phyloP scores from a whole-genome alignment of 2,113 vertebrate species.

The Cyprinodon variegatus region DNA sequence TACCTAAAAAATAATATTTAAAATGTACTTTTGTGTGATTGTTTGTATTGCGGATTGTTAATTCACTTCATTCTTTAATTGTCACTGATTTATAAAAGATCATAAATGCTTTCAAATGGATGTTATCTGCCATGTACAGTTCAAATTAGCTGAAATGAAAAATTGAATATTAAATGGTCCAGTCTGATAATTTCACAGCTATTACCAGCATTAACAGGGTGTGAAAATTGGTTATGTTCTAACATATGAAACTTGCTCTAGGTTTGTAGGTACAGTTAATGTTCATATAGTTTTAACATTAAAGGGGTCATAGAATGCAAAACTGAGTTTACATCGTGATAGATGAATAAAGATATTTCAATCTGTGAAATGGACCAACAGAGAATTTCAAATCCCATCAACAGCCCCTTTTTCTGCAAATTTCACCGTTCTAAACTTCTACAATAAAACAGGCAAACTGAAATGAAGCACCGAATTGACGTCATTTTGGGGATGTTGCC shows the following conservation, averaged over 20 bases:
- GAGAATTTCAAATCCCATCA: no score
- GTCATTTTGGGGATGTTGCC: no score
- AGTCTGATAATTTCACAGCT: conserved; percentile 17
- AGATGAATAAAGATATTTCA: no score
- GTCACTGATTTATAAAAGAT: conserved; percentile 2
- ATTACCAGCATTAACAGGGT: conserved; percentile 4
- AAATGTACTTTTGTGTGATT: neutral
- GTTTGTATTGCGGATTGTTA: neutral
- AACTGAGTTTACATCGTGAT: no score
- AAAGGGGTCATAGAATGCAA: no score
- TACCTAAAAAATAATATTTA: conserved; percentile 34
- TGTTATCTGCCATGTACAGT: neutral
- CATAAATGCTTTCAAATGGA: conserved; percentile 1
- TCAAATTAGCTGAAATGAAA: conserved; percentile 6
- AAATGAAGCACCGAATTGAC: no score
- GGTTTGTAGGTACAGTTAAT: conserved; percentile 11
- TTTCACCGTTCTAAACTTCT: no score
- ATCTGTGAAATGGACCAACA: no score
- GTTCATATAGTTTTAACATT: neutral
- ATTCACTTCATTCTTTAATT: conserved; percentile 7
- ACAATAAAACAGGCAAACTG: no score
- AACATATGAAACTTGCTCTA: conserved; percentile 4
- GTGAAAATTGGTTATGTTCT: conserved; percentile 29
- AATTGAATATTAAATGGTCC: conserved; percentile 5
- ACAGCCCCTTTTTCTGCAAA: no score